Conservation (phyloP, 2,797 vertebrate species). For the Hippocampus kuda region DNA sequence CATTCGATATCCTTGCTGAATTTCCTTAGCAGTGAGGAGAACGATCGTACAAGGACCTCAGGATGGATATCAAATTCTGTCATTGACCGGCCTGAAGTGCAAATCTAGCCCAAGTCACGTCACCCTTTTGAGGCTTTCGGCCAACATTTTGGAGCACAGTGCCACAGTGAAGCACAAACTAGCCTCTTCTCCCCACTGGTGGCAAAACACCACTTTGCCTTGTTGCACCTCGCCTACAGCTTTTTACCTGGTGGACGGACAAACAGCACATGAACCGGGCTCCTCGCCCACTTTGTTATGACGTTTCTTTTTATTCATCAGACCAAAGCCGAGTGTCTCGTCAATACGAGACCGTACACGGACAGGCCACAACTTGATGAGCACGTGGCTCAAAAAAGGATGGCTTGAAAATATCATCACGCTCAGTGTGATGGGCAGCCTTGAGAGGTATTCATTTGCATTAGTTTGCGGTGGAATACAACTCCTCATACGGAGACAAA, state of each 20-base stretch:
- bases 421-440: background rate
- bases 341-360: background rate
- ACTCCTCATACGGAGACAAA: no score
- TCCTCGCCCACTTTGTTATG: background rate
- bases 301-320: background rate
- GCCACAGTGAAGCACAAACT: background rate
- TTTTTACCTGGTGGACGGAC: background rate
- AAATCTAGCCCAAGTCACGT: background rate
- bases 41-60: no score
- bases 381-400: background rate
- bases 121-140: background rate
- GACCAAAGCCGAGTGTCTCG: background rate
- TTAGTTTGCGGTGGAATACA: no score
- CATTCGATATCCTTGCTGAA: background rate
- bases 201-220: conserved; percentile 56
- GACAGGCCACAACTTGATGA: background rate
- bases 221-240: conserved; percentile 37
- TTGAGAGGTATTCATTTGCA: background rate
- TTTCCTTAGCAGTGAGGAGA: no score
- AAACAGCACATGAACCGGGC: background rate
- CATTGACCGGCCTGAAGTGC: background rate
- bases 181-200: background rate
- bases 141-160: background rate
- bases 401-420: background rate
- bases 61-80: no score